These are phyloP conservation scores for Eristalis intricaria DNA, from an alignment of 2,888 invertebrate genomes.

Conservation along the genomic window DNA sequence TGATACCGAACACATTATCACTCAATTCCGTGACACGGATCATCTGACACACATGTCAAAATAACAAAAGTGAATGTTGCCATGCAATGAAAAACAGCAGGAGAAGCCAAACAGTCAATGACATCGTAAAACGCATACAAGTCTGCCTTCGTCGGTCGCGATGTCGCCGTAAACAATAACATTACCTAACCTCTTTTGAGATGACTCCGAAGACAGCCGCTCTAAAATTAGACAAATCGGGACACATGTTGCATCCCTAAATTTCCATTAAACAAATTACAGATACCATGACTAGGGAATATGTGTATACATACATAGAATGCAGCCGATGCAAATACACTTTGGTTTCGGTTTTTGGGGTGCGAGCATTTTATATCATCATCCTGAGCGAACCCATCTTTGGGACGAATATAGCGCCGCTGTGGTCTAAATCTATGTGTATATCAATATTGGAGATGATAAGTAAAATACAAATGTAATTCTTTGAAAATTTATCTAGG, in stretches of 20 bases:
- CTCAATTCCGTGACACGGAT: conserved; percentile 60
- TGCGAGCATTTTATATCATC: conserved; percentile 8
- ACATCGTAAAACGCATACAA: conserved; percentile 45
- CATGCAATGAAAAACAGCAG: conserved; percentile 3
- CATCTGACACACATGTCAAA: conserved; percentile 60
- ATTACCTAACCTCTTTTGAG: neutral
- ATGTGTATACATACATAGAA: neutral
- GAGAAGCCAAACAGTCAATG: conserved; percentile 30
- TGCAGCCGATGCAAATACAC: conserved; percentile 14
- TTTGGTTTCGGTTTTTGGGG: neutral
- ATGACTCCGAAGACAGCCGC: conserved; percentile 3
- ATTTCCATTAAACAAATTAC: conserved; percentile 31
- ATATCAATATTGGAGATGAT: conserved; percentile 33
- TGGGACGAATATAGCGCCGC: conserved; percentile 8
- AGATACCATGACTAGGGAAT: neutral
- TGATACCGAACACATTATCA: conserved; percentile 35
- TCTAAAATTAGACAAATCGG: conserved; percentile 39
- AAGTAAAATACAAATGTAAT: conserved; percentile 14
- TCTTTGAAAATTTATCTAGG: conserved; percentile 33
- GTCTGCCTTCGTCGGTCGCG: conserved; percentile 19
- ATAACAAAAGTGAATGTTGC: conserved; percentile 11
- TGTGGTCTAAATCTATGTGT: neutral
- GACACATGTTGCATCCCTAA: conserved; percentile 64
- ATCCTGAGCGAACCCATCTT: conserved; percentile 35
- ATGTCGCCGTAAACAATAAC: conserved; percentile 13